Evolutionary conservation across 2,797 vertebrate genomes (phyloP).

Genomic region (Phyllotis vaccarum): DNA sequence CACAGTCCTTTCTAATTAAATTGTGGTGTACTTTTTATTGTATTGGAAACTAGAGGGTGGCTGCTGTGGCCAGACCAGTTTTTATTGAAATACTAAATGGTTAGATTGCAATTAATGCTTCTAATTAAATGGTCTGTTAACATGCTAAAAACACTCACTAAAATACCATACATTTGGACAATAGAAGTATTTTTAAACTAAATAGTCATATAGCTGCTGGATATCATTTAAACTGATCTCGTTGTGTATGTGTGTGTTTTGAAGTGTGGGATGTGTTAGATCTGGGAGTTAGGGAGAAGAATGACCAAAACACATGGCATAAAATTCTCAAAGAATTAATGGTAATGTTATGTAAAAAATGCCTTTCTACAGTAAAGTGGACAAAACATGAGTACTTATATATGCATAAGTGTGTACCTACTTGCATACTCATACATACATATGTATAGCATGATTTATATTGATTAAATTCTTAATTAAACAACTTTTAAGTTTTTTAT

Average conservation of each 20-base stretch:
- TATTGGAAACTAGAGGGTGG: background rate
- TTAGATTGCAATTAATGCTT: background rate
- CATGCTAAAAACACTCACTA: constrained; percentile 9
- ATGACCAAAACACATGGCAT: background rate
- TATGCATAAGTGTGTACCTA: background rate
- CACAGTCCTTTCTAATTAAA: background rate
- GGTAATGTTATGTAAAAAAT: background rate
- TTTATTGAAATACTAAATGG: background rate
- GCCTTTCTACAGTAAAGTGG: constrained; percentile 51
- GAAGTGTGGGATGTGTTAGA: background rate
- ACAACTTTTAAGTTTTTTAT: constrained; percentile 20
- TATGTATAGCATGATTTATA: background rate
- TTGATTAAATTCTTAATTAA: constrained; percentile 5
- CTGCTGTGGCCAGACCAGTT: background rate
- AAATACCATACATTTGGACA: background rate
- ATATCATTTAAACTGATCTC: background rate
- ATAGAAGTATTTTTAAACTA: constrained; percentile 19
- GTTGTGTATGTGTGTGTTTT: background rate
- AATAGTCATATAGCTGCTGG: background rate
- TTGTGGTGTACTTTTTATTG: background rate
- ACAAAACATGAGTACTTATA: background rate
- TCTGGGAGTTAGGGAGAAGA: background rate
- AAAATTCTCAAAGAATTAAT: background rate
- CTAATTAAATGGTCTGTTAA: constrained; percentile 40
- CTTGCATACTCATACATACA: background rate